Base-by-base conservation (phyloP, 2,888 invertebrate species). In the Ormyrus nitidulus region DNA sequence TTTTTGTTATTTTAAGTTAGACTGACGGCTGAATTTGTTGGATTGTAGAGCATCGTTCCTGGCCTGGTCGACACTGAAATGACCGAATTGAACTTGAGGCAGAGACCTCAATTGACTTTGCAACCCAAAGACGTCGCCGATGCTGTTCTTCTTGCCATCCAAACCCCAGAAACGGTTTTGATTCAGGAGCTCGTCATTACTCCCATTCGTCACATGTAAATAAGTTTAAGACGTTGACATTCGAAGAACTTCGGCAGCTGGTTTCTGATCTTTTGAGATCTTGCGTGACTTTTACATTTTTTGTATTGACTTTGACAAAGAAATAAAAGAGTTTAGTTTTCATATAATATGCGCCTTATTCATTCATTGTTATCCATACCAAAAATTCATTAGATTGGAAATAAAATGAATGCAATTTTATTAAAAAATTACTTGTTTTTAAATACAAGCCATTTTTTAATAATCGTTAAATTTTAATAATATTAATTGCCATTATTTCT, bases 1-100 rank as follows among this genome's bases (percentile, higher is more conserved):
- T 19, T 19, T 19, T 19, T 19, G 0, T 19, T 19, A 19, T 19
- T 19, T 19, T 1, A 19, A 19, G 19, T 19, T 19, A 19, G 19
- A 19, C 19, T 34, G 34, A 34, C 34, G 34, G 34, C 34, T 34
- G 34, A 49, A 44, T 49, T 77, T 71, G 68, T 6, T 7, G 0
- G 2, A 51, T 87, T 86, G 34, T 84, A 94, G 94, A 93, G 93
- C 84, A 90, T 94, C 69, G 93, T 93, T 65, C 94, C 94, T 0
- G 94, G 94, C 8, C 87, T 93, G 84, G 93, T 94, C 54, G 91
- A 91, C 73, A 93, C 93, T 0, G 92, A 92, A 77, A 91, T 92
- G 80, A 91, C 89, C 82, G 72, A 81, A n/a, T 83, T 84, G 69
- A 86, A 84, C 71, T 68, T 87, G 70, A 85, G 83, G 64, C 84